Base-by-base conservation (phyloP, 2,797 vertebrate genomes). In the Linurgus olivaceus region DNA sequence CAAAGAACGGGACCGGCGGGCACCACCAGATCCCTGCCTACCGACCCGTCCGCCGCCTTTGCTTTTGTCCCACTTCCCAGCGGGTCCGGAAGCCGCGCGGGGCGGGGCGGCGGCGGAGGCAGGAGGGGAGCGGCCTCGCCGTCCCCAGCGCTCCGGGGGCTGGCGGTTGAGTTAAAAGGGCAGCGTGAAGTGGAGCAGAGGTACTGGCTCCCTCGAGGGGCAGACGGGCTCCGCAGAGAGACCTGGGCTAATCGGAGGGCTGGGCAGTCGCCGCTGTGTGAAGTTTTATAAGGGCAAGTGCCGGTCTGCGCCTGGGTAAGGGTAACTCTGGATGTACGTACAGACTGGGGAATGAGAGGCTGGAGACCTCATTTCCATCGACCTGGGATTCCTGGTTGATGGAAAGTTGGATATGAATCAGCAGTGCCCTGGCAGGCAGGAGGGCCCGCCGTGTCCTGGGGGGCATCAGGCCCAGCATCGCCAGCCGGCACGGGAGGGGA, bases 121-220 rank as follows among this genome's bases (percentile, higher is more conserved):
- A 58, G 28, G 44, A 62, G 35, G 45, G 25, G 40, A 24, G 86
- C 18, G 86, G 62, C 47, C 47, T 23, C 17, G 3, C 23, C 23
- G 2, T 5, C 11, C 45, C 25, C 23, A 1, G 65, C 6, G 8
- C 33, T 8, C n/a, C 1, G 51, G 6, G 11, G 14, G 11, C 17
- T 5, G 7, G n/a, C 24, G 9, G 8, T 0, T 29, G 5, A 42
- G 4, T 9, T 25, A 17, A 44, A 67, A 24, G 20, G 2, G 2
- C 5, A 3, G 4, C 2, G 2, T 14, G 16, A 23, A 35, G 8
- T 1, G 5, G 7, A 16, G 1, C 0, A 3, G 10, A 13, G 35
- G 13, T 25, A 17, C 7, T 7, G 35, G 1, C 3, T 21, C 8
- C 7, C 4, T 21, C 1, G 24, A 42, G 21, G 18, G n/a, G 28